Evolutionary conservation across 1,140 invertebrate species (phyloP).

Genomic region (Catajapyx aquilonaris): DNA sequence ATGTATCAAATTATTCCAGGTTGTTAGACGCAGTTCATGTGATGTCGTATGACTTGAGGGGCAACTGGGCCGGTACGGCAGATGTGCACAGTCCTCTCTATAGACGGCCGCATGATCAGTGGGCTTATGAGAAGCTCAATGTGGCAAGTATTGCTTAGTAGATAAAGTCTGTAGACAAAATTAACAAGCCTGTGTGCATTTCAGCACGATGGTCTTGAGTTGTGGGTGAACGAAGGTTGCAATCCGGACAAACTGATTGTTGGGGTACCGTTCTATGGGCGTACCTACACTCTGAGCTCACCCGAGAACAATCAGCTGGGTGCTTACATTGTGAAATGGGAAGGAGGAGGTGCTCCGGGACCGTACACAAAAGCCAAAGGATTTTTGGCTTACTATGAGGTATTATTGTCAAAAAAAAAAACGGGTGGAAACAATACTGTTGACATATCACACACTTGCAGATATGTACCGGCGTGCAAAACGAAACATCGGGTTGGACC

Average conservation of each 20-base stretch:
- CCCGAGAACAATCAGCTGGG: conserved; percentile 61
- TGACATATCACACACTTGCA: conserved; percentile 15
- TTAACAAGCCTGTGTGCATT: conserved; percentile 11
- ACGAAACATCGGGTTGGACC: conserved; percentile 48
- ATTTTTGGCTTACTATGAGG: conserved; percentile 74
- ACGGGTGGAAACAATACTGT: conserved; percentile 3
- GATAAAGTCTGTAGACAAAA: not conserved
- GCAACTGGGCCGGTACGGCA: conserved; percentile 78
- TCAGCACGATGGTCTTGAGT: conserved; percentile 57
- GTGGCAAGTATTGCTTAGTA: conserved; percentile 36
- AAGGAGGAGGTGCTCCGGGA: conserved; percentile 60
- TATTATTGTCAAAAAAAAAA: no score
- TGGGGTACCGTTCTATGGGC: conserved; percentile 67
- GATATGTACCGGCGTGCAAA: conserved; percentile 52
- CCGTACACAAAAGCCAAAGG: conserved; percentile 66
- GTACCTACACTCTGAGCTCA: conserved; percentile 51
- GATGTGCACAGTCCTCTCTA: conserved; percentile 70
- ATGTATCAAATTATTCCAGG: conserved; percentile 10
- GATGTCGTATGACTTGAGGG: conserved; percentile 78
- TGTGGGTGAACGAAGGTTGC: conserved; percentile 73
- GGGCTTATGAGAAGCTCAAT: conserved; percentile 68
- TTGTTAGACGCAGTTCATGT: conserved; percentile 58
- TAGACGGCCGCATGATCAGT: conserved; percentile 61
- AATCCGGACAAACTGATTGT: conserved; percentile 69
- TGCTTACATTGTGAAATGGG: conserved; percentile 69